These are phyloP conservation scores for Mimas tiliae DNA, from an alignment of 2,888 invertebrate genomes.

Conservation along the genomic window DNA sequence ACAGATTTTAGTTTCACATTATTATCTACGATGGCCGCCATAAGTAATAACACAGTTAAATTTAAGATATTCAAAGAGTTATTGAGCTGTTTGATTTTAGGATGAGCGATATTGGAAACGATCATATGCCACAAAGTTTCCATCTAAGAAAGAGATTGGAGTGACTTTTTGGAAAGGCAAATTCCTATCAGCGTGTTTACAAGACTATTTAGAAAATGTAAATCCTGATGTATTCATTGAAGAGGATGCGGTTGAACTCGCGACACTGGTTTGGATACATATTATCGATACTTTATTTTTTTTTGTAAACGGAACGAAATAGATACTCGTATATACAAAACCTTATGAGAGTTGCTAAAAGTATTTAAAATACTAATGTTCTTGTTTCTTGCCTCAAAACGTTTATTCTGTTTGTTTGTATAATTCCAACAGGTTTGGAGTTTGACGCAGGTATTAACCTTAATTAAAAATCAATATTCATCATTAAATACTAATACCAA, in stretches of 20 bases:
- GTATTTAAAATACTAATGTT: neutral
- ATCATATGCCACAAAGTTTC: conserved; percentile 70
- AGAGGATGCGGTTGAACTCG: conserved; percentile 68
- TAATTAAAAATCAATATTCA: neutral
- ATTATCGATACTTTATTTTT: neutral
- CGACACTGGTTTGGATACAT: conserved; percentile 57
- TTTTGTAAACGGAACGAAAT: too few relatives aligned
- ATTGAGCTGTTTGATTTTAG: conserved; percentile 49
- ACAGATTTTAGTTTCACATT: too few relatives aligned
- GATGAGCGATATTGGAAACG: conserved; percentile 88
- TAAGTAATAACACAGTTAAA: too few relatives aligned
- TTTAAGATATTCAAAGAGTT: neutral
- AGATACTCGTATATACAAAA: too few relatives aligned
- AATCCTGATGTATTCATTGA: conserved; percentile 75
- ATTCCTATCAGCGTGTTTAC: conserved; percentile 74
- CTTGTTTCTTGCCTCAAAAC: too few relatives aligned
- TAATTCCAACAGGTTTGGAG: too few relatives aligned
- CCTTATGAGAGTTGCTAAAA: too few relatives aligned
- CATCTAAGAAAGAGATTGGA: conserved; percentile 61
- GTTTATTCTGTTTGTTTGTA: too few relatives aligned
- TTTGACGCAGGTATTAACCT: neutral
- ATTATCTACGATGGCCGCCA: too few relatives aligned
- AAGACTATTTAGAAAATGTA: conserved; percentile 72
- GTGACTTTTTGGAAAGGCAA: conserved; percentile 86
- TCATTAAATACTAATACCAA: neutral